phyloP scores from a whole-genome alignment of 1,140 invertebrate species.

The Tyrophagus putrescentiae region DNA sequence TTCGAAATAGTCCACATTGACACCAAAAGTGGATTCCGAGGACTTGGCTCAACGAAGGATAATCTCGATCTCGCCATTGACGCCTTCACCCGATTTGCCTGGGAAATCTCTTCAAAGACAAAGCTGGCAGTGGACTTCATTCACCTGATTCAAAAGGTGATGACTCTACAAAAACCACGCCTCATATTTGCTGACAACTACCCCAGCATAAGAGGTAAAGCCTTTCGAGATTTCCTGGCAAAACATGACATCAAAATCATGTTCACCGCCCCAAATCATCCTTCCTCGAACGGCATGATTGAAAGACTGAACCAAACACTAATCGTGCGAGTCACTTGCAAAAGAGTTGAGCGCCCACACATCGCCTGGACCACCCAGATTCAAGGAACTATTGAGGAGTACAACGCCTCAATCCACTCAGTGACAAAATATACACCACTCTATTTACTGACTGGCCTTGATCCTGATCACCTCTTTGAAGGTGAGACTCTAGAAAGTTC shows the following conservation, averaged over 20 bases:
- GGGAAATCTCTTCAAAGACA: background rate
- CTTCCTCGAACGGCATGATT: background rate
- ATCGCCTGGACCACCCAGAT: background rate
- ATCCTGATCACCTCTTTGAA: background rate
- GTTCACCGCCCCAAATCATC: background rate
- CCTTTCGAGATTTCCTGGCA: too few species aligned
- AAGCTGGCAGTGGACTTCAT: constrained; percentile 16
- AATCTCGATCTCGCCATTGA: constrained; percentile 21
- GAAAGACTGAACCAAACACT: background rate
- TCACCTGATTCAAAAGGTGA: constrained; percentile 11
- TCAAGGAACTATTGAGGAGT: background rate
- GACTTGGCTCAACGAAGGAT: constrained; percentile 17
- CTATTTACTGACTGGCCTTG: background rate
- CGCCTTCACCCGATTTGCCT: constrained; percentile 16
- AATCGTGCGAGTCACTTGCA: background rate
- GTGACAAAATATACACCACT: background rate
- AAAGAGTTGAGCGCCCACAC: background rate
- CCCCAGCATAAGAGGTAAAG: too few species aligned
- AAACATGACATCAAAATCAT: too few species aligned
- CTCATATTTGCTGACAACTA: constrained; percentile 13
- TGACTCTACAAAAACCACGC: background rate
- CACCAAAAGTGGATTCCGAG: constrained; percentile 18
- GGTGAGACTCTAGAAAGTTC: background rate
- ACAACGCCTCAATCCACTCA: background rate
- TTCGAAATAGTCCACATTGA: constrained; percentile 23